A percentile compares a stretch with the other conserved stretches of the same genome.
Evolutionary conservation across 2,113 vertebrate genomes (phyloP).

Genomic region (Salminus brasiliensis): DNA sequence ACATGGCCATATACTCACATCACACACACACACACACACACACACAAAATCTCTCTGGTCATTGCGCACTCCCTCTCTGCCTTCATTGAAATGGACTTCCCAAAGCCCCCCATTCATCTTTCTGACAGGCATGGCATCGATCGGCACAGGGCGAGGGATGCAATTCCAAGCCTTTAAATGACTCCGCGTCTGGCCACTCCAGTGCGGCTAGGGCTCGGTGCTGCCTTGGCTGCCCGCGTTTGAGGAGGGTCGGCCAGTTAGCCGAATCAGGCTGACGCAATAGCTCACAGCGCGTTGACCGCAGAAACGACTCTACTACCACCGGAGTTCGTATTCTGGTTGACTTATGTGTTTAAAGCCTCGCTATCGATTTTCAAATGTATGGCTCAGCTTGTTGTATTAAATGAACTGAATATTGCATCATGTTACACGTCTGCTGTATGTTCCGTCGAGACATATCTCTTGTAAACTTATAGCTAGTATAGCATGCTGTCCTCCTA

Average conservation of each 20-base stretch:
- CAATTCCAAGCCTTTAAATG: slow-evolving; percentile 61
- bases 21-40: slow-evolving; percentile 30
- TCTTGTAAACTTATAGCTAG: not conserved
- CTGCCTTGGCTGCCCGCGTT: not conserved
- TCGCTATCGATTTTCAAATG: not conserved
- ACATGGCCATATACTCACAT: slow-evolving; percentile 30
- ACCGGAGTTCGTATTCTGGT: not conserved
- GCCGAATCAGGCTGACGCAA: not conserved
- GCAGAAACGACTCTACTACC: not conserved
- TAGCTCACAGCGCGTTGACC: slow-evolving; percentile 24
- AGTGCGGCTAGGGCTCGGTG: not conserved
- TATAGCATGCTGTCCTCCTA: not conserved
- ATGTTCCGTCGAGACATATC: too few species aligned
- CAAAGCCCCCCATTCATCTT: slow-evolving; percentile 63
- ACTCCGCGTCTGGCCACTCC: slow-evolving; percentile 47
- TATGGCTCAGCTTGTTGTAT: not conserved
- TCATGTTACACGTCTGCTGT: not conserved
- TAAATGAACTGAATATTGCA: not conserved
- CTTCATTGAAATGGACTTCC: slow-evolving; percentile 61
- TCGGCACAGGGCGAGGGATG: slow-evolving; percentile 50
- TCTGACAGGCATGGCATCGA: slow-evolving; percentile 62
- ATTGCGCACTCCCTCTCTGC: slow-evolving; percentile 26
- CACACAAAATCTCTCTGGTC: slow-evolving; percentile 16
- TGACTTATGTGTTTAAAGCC: slow-evolving; percentile 1
- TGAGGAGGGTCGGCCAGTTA: slow-evolving; percentile 34